Evolutionary conservation across 2,113 vertebrate genomes (phyloP).

Genomic region (Pseudopodoces humilis): DNA sequence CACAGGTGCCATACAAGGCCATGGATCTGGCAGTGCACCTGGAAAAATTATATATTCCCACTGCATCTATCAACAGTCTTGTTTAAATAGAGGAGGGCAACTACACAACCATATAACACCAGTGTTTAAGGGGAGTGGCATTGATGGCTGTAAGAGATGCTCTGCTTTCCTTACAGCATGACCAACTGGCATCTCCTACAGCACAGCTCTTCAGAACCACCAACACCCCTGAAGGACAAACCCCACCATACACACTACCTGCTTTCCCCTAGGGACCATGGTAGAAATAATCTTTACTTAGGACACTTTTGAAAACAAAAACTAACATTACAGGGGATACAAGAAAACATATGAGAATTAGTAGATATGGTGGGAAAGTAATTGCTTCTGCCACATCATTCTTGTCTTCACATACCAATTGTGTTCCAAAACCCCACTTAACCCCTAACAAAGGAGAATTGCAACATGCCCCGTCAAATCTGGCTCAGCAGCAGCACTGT

Average conservation of each 20-base stretch:
- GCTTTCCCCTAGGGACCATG: rapidly evolving
- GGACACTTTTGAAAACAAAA: not conserved
- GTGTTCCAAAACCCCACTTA: not conserved
- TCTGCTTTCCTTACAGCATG: not conserved
- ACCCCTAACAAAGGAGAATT: not conserved
- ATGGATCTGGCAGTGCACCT: not conserved
- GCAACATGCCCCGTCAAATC: not conserved
- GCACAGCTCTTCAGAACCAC: not conserved
- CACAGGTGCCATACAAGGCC: not conserved
- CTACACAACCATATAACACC: not conserved
- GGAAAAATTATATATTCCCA: not conserved
- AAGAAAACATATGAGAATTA: not conserved
- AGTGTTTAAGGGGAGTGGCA: not conserved
- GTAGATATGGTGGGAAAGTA: not conserved
- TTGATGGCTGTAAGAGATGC: not conserved
- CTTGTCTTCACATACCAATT: not conserved
- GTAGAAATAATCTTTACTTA: not conserved
- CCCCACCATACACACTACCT: not conserved
- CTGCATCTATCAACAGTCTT: not conserved
- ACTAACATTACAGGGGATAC: not conserved
- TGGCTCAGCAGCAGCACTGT: not conserved
- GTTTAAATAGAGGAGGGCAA: not conserved
- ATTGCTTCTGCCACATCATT: not conserved
- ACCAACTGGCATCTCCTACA: not conserved
- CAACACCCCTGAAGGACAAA: not conserved